phyloP scores from a whole-genome alignment of 2,113 vertebrate species.

The Ictalurus furcatus region DNA sequence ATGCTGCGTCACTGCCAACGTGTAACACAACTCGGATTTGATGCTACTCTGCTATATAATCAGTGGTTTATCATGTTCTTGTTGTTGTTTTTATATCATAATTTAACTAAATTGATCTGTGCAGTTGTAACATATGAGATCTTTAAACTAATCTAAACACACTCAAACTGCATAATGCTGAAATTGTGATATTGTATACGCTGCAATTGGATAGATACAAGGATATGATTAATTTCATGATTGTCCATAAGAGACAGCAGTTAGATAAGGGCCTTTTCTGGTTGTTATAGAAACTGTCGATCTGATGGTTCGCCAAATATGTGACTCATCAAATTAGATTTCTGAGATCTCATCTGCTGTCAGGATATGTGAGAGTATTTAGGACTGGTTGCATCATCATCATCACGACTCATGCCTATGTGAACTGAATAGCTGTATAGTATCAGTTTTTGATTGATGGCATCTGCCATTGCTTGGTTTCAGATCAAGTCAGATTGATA shows the following conservation, averaged over 20 bases:
- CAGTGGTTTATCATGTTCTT: not conserved
- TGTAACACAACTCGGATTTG: not conserved
- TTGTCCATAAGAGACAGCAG: slow-evolving; percentile 12
- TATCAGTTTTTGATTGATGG: not conserved
- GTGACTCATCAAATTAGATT: slow-evolving; percentile 71
- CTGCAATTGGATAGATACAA: not conserved
- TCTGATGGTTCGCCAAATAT: slow-evolving; percentile 64
- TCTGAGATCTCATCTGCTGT: slow-evolving; percentile 67
- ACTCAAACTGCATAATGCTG: not conserved
- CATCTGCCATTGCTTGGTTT: not conserved
- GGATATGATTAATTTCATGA: slow-evolving; percentile 22
- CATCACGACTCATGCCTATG: slow-evolving; percentile 38
- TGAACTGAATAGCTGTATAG: not conserved
- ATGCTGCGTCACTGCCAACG: not conserved
- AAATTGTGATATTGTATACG: not conserved
- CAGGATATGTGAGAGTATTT: slow-evolving; percentile 64
- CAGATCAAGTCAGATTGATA: not conserved
- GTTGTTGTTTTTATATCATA: not conserved
- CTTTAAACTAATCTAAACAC: not conserved
- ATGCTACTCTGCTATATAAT: not conserved
- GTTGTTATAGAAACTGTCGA: slow-evolving; percentile 72
- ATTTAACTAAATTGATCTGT: not conserved
- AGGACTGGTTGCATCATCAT: slow-evolving; percentile 56
- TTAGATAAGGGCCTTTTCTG: slow-evolving; percentile 50
- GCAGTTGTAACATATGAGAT: not conserved